Conservation (phyloP, 2,113 vertebrate genomes). For the Cygnus buccinator region DNA sequence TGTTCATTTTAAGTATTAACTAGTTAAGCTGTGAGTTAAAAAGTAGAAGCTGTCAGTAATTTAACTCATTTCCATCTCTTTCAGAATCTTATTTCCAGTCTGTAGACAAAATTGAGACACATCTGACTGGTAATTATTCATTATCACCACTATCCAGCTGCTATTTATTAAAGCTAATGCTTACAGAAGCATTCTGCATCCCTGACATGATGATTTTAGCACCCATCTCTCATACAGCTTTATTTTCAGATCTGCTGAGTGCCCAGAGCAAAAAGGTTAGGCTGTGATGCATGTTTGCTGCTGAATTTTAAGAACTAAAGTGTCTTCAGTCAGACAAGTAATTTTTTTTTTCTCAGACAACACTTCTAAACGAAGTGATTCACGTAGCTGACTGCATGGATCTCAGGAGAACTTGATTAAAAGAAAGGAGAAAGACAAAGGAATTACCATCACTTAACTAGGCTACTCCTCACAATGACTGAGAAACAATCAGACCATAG, state of each 20-base stretch:
- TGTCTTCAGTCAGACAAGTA: neutral
- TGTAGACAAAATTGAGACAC: neutral
- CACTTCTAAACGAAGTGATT: neutral
- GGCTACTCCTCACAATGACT: neutral
- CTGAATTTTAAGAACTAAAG: neutral
- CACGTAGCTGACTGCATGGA: neutral
- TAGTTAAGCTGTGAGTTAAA: neutral
- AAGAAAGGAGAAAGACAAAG: neutral
- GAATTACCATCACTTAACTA: neutral
- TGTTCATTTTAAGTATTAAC: neutral
- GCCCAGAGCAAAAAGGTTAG: accelerated
- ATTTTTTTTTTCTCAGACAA: neutral
- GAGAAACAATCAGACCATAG: neutral
- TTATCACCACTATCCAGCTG: neutral
- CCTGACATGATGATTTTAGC: neutral
- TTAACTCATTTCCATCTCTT: neutral
- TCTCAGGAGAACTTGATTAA: neutral
- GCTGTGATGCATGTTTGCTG: neutral
- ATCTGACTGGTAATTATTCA: neutral
- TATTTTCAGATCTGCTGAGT: neutral
- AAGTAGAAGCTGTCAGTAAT: neutral
- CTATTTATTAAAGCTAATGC: neutral
- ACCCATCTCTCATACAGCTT: neutral
- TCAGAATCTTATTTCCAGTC: neutral
- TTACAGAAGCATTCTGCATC: neutral